phyloP scores from a whole-genome alignment of 2,113 vertebrate genomes.

The Onychostoma macrolepis region DNA sequence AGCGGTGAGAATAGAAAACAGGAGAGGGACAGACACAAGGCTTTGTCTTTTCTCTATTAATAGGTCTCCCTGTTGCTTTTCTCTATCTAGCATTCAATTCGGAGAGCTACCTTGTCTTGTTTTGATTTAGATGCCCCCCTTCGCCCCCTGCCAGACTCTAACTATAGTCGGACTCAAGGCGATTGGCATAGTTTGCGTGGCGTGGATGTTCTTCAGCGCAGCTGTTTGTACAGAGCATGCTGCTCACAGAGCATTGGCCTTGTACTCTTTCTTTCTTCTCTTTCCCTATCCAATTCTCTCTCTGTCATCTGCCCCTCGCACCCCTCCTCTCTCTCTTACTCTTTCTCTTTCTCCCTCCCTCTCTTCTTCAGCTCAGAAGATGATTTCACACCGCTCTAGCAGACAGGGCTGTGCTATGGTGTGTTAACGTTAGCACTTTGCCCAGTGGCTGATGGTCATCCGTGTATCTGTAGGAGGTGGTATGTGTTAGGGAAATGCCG shows the following conservation, averaged over 20 bases:
- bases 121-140: slow-evolving; percentile 78
- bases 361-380: slow-evolving; percentile 63
- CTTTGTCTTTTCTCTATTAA: slow-evolving; percentile 78
- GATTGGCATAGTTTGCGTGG: slow-evolving; percentile 90
- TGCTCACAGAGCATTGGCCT: slow-evolving; percentile 78
- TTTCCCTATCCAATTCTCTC: slow-evolving; percentile 45
- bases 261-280: slow-evolving; percentile 60
- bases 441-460: slow-evolving; percentile 51
- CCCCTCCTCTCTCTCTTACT: slow-evolving; percentile 36
- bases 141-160: slow-evolving; percentile 78
- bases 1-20: slow-evolving; percentile 62
- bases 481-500: background rate
- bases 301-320: slow-evolving; percentile 64
- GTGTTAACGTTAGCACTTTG: slow-evolving; percentile 62
- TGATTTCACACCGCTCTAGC: slow-evolving; percentile 68
- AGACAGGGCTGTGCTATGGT: slow-evolving; percentile 49
- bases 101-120: slow-evolving; percentile 59
- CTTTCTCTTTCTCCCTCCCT: slow-evolving; percentile 45
- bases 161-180: slow-evolving; percentile 89
- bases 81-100: slow-evolving; percentile 19
- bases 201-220: slow-evolving; percentile 86
- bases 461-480: slow-evolving; percentile 43
- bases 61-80: slow-evolving; percentile 56
- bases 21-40: slow-evolving; percentile 67
- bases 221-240: slow-evolving; percentile 93